phyloP scores from a whole-genome alignment of 2,797 vertebrate species.

The Enteromius unitaeniatus region DNA sequence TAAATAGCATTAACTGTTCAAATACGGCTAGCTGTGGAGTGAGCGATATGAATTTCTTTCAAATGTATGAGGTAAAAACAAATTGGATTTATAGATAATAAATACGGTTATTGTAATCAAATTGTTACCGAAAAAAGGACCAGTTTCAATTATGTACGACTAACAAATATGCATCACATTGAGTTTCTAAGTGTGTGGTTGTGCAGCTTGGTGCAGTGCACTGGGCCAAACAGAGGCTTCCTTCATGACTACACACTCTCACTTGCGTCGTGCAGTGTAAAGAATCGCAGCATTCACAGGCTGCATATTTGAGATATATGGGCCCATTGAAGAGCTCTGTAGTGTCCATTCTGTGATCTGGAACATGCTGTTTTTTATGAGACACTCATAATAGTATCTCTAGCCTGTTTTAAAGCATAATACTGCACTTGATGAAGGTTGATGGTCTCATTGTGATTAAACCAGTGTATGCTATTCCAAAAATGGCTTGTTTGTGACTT shows the following conservation, averaged over 20 bases:
- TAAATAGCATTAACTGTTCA: neutral
- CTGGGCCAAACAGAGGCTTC: slow-evolving; percentile 72
- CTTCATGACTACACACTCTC: slow-evolving; percentile 68
- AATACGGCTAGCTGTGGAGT: neutral
- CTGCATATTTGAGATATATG: slow-evolving; percentile 59
- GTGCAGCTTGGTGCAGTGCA: slow-evolving; percentile 12
- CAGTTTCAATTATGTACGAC: neutral
- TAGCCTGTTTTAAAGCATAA: neutral
- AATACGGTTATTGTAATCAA: neutral
- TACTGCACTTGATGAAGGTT: neutral
- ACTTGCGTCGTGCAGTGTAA: slow-evolving; percentile 29
- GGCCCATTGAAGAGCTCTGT: slow-evolving; percentile 5
- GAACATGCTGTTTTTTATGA: neutral
- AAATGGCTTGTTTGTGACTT: neutral
- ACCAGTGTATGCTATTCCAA: neutral
- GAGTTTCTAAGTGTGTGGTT: neutral
- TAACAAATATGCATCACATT: neutral
- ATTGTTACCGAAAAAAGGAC: neutral
- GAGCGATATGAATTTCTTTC: neutral
- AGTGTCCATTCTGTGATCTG: slow-evolving; percentile 33
- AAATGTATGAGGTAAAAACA: neutral
- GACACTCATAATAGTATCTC: neutral
- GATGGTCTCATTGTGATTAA: neutral
- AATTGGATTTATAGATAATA: neutral
- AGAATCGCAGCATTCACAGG: slow-evolving; percentile 60